Evolutionary conservation across 2,113 vertebrate species (phyloP), one percentile per base, ranked within the genome.

Genomic region (Cavia aperea): DNA sequence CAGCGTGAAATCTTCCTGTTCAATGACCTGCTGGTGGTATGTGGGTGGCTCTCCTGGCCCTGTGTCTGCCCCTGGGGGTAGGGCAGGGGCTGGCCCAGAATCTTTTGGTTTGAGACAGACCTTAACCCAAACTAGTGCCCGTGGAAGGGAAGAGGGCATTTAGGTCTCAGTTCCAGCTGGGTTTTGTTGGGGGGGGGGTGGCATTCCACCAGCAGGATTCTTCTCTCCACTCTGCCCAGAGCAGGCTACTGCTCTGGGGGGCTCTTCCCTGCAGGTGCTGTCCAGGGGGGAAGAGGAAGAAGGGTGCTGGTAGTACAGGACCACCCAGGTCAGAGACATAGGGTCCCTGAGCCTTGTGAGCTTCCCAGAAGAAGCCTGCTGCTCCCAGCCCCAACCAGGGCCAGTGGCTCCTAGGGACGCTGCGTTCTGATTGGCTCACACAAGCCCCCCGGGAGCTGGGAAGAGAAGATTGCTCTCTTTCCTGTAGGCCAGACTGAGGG

Each of bases 1-100:
- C 99, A 99, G 96, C 97, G 99, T 96, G 99, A 99, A 97, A 99
- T 99, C 97, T 99, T 99, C 97, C 98, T 99, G 79, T 99, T 99
- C 92, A 99, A 99, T 62, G 99, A 99, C 96, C 98, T 99, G 54
- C 98, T 99, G 1, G 99, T 99, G 99, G 99, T 99, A 98, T 0
- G 98, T 97, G 94, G 92, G 91, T 88, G 0, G 24, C 10, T 39
- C 36, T 8, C n/a, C 15, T 9, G 36, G 13, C 36, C 13, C 0
- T 62, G 60, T 43, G 56, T 63, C 39, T 31, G 82, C 36, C n/a
- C 29, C 39, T 3, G 3, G 29, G 49, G 33, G 4, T n/a, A 23
- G 70, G 70, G 21, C 5, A 3, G 14, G 65, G 56, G 24, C 8
- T n/a, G 16, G 29, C 62, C 31, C 68, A 54, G n/a, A 56, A 6